phyloP scores from a whole-genome alignment of 1,140 invertebrate species.

The Choristoneura fumiferana region DNA sequence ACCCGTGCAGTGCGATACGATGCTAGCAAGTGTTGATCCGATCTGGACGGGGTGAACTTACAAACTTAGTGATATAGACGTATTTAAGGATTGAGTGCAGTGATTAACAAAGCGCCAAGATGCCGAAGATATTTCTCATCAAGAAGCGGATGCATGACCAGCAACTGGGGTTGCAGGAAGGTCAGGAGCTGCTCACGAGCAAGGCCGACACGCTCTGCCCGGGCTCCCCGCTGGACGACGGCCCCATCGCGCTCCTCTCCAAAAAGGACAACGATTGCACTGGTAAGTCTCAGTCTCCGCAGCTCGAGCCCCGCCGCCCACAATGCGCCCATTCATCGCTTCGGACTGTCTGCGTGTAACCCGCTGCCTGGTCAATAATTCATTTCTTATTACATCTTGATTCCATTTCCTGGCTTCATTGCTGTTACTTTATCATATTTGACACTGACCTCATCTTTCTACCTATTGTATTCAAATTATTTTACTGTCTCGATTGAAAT shows the following conservation, averaged over 20 bases:
- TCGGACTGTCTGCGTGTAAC: constrained; percentile 19
- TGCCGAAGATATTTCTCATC: constrained; percentile 94
- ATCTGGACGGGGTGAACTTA: constrained; percentile 16
- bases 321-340: constrained; percentile 25
- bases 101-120: constrained; percentile 73
- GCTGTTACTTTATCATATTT: constrained; percentile 14
- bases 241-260: constrained; percentile 80
- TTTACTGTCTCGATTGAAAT: not conserved
- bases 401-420: not conserved
- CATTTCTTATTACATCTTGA: not conserved
- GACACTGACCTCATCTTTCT: constrained; percentile 11
- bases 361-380: not conserved
- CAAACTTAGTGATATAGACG: constrained; percentile 59
- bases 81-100: constrained; percentile 64
- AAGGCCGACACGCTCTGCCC: constrained; percentile 76
- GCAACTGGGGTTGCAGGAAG: constrained; percentile 88
- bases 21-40: constrained; percentile 54
- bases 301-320: not conserved
- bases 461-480: constrained; percentile 5
- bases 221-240: constrained; percentile 74
- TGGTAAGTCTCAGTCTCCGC: constrained; percentile 44
- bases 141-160: constrained; percentile 93
- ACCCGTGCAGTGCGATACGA: constrained; percentile 70
- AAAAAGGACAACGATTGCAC: constrained; percentile 76
- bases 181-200: constrained; percentile 83